Conservation (phyloP, 2,113 vertebrate species). For the Amazona guildingii region DNA sequence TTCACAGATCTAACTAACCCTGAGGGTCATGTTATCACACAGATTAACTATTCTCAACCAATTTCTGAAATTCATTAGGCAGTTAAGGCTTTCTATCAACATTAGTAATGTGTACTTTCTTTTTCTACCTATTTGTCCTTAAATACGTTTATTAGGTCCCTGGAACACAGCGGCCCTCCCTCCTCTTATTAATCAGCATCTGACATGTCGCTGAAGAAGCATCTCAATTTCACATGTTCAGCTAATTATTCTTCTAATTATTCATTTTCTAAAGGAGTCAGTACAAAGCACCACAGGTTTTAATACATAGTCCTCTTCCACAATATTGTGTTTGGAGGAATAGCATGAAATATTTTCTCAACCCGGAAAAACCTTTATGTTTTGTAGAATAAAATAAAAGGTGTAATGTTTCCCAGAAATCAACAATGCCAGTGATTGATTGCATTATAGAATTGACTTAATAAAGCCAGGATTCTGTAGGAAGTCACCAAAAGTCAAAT, state of each 20-base stretch:
- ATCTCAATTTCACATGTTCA: slow-evolving; percentile 20
- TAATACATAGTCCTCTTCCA: neutral
- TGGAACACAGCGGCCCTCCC: neutral
- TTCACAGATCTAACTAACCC: slow-evolving; percentile 67
- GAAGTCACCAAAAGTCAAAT: neutral
- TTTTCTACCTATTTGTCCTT: slow-evolving; percentile 56
- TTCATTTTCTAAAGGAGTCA: neutral
- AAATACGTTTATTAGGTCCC: slow-evolving; percentile 46
- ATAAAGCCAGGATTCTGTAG: neutral
- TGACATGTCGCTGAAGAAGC: neutral
- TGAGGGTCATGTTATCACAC: slow-evolving; percentile 55
- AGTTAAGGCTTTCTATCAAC: slow-evolving; percentile 66
- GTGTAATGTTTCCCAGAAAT: neutral
- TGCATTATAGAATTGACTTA: neutral
- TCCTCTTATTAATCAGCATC: slow-evolving; percentile 16
- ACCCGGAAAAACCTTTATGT: neutral
- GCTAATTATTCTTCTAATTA: slow-evolving; percentile 45
- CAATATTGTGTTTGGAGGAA: neutral
- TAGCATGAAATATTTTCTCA: neutral
- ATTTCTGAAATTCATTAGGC: slow-evolving; percentile 68
- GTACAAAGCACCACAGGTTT: neutral
- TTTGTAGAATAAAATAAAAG: neutral
- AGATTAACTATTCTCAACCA: slow-evolving; percentile 60
- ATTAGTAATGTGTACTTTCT: slow-evolving; percentile 55
- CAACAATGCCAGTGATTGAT: neutral